phyloP scores from a whole-genome alignment of 2,113 vertebrate species.

The Dasyornis broadbenti region DNA sequence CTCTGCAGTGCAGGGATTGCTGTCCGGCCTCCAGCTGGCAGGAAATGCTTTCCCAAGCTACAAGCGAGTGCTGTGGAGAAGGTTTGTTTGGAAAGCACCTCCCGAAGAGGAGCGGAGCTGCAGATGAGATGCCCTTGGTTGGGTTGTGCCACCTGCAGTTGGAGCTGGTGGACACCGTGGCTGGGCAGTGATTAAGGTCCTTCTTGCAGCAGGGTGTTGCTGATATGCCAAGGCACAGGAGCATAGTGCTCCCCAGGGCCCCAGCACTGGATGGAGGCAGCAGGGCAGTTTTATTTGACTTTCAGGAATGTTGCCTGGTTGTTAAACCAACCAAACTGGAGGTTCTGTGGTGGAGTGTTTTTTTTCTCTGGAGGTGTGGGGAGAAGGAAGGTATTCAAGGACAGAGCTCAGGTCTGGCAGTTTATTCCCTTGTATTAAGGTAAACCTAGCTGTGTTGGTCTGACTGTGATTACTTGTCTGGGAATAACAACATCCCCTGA shows the following conservation, averaged over 20 bases:
- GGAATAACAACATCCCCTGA: not conserved
- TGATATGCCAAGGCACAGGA: not conserved
- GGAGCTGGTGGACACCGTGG: not conserved
- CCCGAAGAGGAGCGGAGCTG: not conserved
- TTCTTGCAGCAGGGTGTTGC: not conserved
- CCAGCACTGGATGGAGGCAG: not conserved
- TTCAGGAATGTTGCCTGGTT: not conserved
- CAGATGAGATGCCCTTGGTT: not conserved
- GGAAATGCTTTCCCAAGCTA: not conserved
- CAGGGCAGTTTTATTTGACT: not conserved
- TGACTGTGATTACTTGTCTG: not conserved
- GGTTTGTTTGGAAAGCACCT: not conserved
- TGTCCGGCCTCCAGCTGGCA: not conserved
- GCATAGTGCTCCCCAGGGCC: not conserved
- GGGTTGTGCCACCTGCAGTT: not conserved
- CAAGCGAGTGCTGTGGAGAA: not conserved
- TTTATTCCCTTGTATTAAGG: not conserved
- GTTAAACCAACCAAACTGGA: not conserved
- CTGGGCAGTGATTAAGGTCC: not conserved
- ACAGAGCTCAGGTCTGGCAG: not conserved
- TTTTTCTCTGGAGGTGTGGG: not conserved
- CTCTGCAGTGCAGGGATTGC: not conserved
- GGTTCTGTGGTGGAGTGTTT: not conserved
- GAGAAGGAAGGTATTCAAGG: not conserved
- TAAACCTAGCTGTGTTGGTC: not conserved